Evolutionary conservation across 1,140 invertebrate genomes (phyloP).

Genomic region (Drosophila sproati): DNA sequence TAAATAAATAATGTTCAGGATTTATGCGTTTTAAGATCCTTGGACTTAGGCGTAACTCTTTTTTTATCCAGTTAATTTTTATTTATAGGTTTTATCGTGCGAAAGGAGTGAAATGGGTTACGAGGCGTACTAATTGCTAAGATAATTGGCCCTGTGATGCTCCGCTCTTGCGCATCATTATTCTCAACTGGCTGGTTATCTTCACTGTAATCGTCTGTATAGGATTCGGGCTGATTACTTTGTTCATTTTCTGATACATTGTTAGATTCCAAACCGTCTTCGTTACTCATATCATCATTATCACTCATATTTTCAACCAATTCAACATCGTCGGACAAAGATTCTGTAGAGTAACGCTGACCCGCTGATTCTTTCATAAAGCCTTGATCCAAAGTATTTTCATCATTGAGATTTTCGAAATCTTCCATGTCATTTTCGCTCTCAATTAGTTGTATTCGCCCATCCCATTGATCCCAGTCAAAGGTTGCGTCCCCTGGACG

Average conservation of each 20-base stretch:
- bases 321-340: constrained; percentile 16
- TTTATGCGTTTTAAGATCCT: background rate
- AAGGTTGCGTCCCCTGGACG: background rate
- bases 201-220: constrained; percentile 5
- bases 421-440: background rate
- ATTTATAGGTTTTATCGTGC: constrained; percentile 5
- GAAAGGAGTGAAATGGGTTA: constrained; percentile 33
- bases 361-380: constrained; percentile 1
- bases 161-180: constrained; percentile 26
- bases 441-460: background rate
- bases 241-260: constrained; percentile 12
- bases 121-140: constrained; percentile 31
- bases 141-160: constrained; percentile 35
- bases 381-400: constrained; percentile 45
- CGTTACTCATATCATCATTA: constrained; percentile 4
- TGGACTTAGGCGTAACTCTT: background rate
- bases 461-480: background rate
- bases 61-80: constrained; percentile 16
- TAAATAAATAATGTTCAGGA: too few relatives aligned
- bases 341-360: constrained; percentile 13
- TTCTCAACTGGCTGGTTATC: constrained; percentile 14
- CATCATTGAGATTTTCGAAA: constrained; percentile 13
- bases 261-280: constrained; percentile 19
- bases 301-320: background rate
- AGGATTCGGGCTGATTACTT: constrained; percentile 7